Evolutionary conservation across 2,113 vertebrate species (phyloP).

Genomic region (Passerina amoena): DNA sequence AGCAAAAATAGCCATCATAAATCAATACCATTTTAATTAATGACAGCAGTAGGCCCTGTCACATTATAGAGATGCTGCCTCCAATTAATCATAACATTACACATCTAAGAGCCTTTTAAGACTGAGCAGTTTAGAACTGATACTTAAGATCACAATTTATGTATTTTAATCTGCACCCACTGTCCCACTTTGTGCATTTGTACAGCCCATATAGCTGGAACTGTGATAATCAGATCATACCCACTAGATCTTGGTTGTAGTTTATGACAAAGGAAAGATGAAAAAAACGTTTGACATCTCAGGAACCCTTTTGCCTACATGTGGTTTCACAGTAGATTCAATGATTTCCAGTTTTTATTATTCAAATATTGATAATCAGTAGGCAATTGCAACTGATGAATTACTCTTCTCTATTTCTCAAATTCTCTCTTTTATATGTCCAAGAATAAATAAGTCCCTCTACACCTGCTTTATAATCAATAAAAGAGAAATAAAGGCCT

Average conservation of each 20-base stretch:
- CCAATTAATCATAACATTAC: not conserved
- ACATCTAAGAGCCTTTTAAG: not conserved
- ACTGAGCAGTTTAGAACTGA: not conserved
- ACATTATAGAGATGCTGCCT: not conserved
- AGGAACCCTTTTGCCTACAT: not conserved
- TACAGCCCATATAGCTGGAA: not conserved
- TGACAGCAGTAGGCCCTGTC: not conserved
- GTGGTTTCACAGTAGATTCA: not conserved
- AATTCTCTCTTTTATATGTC: not conserved
- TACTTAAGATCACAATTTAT: not conserved
- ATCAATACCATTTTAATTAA: not conserved
- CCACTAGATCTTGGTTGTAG: not conserved
- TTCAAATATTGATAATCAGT: not conserved
- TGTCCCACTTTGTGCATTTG: not conserved
- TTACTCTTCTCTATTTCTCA: not conserved
- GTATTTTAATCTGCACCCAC: not conserved
- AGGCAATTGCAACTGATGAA: not conserved
- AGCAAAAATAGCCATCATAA: not conserved
- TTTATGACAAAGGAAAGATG: not conserved
- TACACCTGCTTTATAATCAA: not conserved
- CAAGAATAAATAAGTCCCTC: not conserved
- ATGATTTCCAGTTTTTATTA: not conserved
- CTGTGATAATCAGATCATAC: not conserved
- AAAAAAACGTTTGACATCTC: not conserved
- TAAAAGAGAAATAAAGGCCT: not conserved